Evolutionary conservation across 2,113 vertebrate species (phyloP), one percentile per base, ranked within the genome.

Genomic region (Ahaetulla prasina): DNA sequence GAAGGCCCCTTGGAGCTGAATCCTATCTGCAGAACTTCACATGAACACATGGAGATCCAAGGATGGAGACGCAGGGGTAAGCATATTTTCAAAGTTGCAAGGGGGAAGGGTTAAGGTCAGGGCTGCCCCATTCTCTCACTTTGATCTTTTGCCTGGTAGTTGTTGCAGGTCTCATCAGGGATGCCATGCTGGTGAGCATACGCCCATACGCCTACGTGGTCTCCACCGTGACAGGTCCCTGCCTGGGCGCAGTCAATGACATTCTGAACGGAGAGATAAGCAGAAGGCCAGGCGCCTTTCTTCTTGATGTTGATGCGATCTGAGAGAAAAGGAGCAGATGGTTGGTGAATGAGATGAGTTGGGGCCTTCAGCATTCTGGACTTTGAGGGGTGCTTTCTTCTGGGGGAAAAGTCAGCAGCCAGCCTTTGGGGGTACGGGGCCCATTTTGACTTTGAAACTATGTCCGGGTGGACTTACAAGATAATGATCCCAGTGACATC

Each of bases 121-220:
- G 68, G 68, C 30, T 87, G 47, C 47, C 47, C 85, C 85, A n/a
- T 90, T 23, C 2, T 57, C 97, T 2, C 96, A 99, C 99, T 87
- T 95, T 99, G 99, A 94, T 99, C 98, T 97, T 98, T 99, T 53
- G 99, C 99, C 95, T 99, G 99, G 97, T 99, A 99, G 97, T 99
- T 99, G 95, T 99, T 99, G 97, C 99, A 99, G 95, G 99, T 99
- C 97, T 99, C 99, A 0, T 99, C 99, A 0, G 99, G 99, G 95
- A 99, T 99, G 87, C 99, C 99, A 0, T 99, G 97, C 0, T n/a
- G 30, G 7, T 98, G 96, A 0, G 99, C 99, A 0, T 99, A 99
- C 60, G 86, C 90, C 99, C 99, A 99, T 25, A 99, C 99, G 0
- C 96, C 97, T 0, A 54, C n/a, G 95, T 99, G 99, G 87, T 99